phyloP scores from a whole-genome alignment of 2,797 vertebrate genomes.

The Euthynnus affinis region DNA sequence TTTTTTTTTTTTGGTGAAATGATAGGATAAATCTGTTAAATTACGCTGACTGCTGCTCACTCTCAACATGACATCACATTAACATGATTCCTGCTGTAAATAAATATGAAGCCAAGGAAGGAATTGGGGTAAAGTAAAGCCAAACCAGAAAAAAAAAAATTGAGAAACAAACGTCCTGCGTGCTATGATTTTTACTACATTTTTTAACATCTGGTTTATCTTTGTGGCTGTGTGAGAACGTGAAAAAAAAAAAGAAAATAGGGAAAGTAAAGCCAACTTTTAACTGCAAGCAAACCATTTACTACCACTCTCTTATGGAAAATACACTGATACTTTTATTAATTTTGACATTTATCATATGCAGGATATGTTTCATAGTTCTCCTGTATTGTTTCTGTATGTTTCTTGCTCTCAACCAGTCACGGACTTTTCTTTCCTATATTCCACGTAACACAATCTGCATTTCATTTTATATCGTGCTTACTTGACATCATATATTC shows the following conservation, averaged over 20 bases:
- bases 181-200: conserved; percentile 39
- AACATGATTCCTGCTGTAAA: conserved; percentile 16
- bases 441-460: not conserved
- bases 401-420: no score
- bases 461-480: not conserved
- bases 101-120: not conserved
- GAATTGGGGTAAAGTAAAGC: not conserved
- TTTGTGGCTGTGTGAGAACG: conserved; percentile 23
- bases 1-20: conserved; percentile 8
- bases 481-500: not conserved
- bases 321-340: not conserved
- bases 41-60: not conserved
- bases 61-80: not conserved
- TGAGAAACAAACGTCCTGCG: conserved; percentile 3
- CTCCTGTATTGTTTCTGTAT: not conserved
- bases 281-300: not conserved
- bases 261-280: not conserved
- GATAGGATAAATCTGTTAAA: conserved; percentile 13
- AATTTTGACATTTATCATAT: conserved; percentile 22
- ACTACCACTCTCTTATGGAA: not conserved
- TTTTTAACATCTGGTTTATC: conserved; percentile 56
- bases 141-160: conserved; percentile 11
- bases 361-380: not conserved
- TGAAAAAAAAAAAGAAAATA: not conserved
- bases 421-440: not conserved